Evolutionary conservation across 2,113 vertebrate genomes (phyloP).

Genomic region (Neomonachus schauinslandi): DNA sequence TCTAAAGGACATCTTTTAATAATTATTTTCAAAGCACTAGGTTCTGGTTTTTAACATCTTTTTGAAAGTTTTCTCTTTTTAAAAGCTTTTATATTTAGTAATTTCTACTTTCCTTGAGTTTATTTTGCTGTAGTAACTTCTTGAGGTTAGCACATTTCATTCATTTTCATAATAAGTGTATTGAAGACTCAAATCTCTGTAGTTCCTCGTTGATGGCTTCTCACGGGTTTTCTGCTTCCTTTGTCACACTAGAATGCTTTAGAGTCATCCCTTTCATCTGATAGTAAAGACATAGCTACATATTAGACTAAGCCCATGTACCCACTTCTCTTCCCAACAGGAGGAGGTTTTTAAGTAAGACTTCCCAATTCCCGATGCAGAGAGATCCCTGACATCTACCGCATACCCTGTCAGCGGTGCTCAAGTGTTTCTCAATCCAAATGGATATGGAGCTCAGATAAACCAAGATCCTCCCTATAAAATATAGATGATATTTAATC

Average conservation of each 20-base stretch:
- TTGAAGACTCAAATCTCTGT: background rate
- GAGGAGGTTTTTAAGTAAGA: background rate
- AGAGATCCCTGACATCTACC: background rate
- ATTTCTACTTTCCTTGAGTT: background rate
- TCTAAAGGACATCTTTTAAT: background rate
- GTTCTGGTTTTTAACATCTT: background rate
- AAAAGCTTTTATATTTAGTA: background rate
- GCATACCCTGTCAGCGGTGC: background rate
- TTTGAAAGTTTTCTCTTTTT: background rate
- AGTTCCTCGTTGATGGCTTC: background rate
- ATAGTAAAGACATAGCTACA: background rate
- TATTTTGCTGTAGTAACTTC: background rate
- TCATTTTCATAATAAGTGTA: background rate
- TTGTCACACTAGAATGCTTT: background rate
- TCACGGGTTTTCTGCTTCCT: background rate
- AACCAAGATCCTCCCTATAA: background rate
- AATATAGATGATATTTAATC: constrained; percentile 40
- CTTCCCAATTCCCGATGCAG: background rate
- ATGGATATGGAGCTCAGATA: background rate
- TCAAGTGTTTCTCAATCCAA: background rate
- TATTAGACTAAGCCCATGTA: background rate
- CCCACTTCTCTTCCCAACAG: background rate
- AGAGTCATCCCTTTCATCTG: background rate
- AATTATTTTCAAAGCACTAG: background rate
- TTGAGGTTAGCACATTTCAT: background rate